phyloP scores from a whole-genome alignment of 1,140 invertebrate species.

The Latrodectus geometricus region DNA sequence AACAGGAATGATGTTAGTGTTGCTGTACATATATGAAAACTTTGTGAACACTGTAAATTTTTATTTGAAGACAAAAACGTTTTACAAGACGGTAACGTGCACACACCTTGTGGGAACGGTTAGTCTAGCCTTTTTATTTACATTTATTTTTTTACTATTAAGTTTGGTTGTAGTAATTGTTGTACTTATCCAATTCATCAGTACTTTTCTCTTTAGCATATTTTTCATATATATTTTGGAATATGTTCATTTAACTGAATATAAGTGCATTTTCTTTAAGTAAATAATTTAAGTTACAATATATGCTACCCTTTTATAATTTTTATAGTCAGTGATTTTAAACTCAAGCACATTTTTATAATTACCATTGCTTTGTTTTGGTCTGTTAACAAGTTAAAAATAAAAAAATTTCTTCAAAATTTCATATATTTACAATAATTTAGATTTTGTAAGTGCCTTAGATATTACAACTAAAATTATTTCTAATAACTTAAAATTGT shows the following conservation, averaged over 20 bases:
- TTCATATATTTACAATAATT: not conserved
- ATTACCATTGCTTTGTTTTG: too few species aligned
- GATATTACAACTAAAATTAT: too few species aligned
- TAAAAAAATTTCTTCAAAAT: not conserved
- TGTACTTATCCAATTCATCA: constrained; percentile 31
- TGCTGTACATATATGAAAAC: constrained; percentile 62
- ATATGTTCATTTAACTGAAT: too few species aligned
- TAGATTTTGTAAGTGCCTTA: too few species aligned
- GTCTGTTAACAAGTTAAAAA: not conserved
- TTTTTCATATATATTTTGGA: too few species aligned
- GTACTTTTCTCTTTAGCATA: too few species aligned
- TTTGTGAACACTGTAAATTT: not conserved
- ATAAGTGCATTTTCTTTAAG: too few species aligned
- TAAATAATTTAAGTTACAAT: too few species aligned
- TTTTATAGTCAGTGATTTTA: too few species aligned
- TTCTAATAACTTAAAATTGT: too few species aligned
- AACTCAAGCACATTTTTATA: too few species aligned
- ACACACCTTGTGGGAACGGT: constrained; percentile 45
- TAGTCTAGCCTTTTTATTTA: constrained; percentile 32
- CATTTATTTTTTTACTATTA: constrained; percentile 18
- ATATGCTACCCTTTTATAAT: too few species aligned
- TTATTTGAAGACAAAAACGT: not conserved
- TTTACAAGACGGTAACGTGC: constrained; percentile 43
- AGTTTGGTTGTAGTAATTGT: constrained; percentile 10
- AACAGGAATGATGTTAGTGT: constrained; percentile 61